Evolutionary conservation across 1,140 invertebrate genomes (phyloP), one percentile per base, ranked within the genome.

Genomic region (Brachionus asplanchnoidis): DNA sequence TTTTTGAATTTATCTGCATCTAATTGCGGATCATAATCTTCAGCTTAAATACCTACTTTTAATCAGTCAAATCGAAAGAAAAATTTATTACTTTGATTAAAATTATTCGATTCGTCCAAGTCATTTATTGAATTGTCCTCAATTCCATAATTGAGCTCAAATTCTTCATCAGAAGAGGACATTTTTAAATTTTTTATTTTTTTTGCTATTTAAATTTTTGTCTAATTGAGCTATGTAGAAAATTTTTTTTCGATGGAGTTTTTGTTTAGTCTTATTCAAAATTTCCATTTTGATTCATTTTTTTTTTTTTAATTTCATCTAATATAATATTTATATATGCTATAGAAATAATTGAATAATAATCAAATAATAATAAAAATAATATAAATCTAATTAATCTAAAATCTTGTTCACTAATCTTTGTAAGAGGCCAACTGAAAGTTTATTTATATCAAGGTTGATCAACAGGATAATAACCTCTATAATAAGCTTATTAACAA

Each of bases 131-230:
- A 46, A 28, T 77, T 46, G 12, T 77, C 73, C 11, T 77, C 73
- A 36, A 77, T n/a, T 26, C 73, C 73, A 23, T 77, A 77, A 50
- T 77, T 26, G 1, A 77, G 20, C 20, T 77, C 73, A 36, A 77
- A 77, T 77, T 77, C 73, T 77, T 77, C 73, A 26, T 77, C 73
- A 8, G 73, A 77, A 26, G 73, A 77, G 26, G 66, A 70, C 66
- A 70, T 70, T 70, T 36, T 70, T 26, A 7, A 70, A 70, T 70
- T 3, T 70, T 14, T 23, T 40, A 28, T 32, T n/a, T 70, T 68
- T 11, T 12, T 46, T 46, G 11, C 1, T 46, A 14, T 3, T 11
- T 12, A 46, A 46, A 46, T 46, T 46, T 46, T 46, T 12, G 14
- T 36, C 0, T 36, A 36, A 36, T 36, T 32, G 28, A 32, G 28